phyloP scores from a whole-genome alignment of 2,797 vertebrate genomes.

The Choloepus didactylus region DNA sequence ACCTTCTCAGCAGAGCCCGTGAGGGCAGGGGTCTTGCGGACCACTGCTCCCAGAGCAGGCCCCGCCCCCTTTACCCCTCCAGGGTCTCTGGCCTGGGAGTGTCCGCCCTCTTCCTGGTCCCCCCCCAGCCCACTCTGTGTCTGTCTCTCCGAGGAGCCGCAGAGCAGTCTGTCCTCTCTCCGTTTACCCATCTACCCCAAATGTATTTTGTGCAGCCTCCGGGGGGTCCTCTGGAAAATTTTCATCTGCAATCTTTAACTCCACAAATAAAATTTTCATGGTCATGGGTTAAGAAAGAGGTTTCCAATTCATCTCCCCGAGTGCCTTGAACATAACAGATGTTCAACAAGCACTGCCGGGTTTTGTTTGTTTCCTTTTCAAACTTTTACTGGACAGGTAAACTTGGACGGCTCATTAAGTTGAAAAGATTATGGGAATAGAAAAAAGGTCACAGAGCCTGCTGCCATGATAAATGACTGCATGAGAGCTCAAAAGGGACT shows the following conservation, averaged over 20 bases:
- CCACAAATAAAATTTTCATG: fast-evolving
- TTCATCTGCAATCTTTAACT: neutral
- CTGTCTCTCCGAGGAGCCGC: no score
- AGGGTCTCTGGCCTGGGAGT: neutral
- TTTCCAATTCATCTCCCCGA: neutral
- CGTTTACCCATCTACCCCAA: neutral
- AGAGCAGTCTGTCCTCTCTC: neutral
- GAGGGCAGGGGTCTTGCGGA: no score
- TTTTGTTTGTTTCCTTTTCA: neutral
- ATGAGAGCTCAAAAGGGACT: neutral
- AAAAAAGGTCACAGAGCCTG: neutral
- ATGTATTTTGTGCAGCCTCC: neutral
- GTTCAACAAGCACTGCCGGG: neutral
- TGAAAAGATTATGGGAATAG: neutral
- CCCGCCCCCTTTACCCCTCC: no score
- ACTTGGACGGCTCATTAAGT: neutral
- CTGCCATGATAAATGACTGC: fast-evolving
- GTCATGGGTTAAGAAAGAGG: neutral
- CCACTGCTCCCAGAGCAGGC: no score
- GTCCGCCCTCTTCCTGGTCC: neutral
- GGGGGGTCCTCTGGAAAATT: neutral
- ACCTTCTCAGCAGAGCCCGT: no score
- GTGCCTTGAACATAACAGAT: neutral
- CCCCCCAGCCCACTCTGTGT: no score
- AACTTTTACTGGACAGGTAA: neutral